These are phyloP conservation scores for Zoroaster sp. DNA, from an alignment of 53 echinoderm and acorn worm genomes.

Conservation along the genomic window DNA sequence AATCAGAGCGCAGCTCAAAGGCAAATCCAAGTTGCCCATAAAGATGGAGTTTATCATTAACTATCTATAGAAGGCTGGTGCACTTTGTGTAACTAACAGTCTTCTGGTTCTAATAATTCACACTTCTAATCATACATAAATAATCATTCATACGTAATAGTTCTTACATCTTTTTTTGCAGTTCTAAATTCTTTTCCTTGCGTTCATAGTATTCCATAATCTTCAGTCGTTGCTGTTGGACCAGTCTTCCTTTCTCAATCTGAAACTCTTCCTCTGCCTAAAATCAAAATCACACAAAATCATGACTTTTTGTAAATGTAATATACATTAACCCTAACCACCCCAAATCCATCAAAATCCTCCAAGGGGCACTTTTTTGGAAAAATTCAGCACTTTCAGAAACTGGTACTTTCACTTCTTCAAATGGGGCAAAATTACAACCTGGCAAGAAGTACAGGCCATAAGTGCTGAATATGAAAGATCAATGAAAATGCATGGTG, in stretches of 20 bases:
- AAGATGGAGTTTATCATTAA: too few species aligned
- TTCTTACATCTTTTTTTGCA: constrained; percentile 96
- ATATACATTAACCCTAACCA: not conserved
- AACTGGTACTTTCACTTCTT: too few species aligned
- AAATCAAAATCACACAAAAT: not conserved
- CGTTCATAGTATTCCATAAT: constrained; percentile 86
- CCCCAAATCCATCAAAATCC: not conserved
- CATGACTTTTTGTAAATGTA: not conserved
- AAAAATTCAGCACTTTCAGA: too few species aligned
- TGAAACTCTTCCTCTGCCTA: constrained; percentile 99
- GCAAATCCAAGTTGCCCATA: too few species aligned
- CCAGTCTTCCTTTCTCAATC: constrained; percentile 96
- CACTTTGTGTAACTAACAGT: too few species aligned
- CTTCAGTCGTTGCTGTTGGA: constrained; percentile 93
- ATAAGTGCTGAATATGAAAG: too few species aligned
- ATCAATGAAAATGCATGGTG: too few species aligned
- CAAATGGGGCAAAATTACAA: too few species aligned
- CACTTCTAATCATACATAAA: not conserved
- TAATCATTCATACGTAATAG: too few species aligned
- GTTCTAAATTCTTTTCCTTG: constrained; percentile 94
- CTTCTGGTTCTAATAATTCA: not conserved
- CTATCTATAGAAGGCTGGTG: too few species aligned
- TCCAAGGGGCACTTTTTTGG: not conserved
- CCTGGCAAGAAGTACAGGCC: too few species aligned
- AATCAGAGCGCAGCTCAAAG: too few species aligned